phyloP scores from a whole-genome alignment of 2,888 invertebrate genomes.

The Callinectes sapidus region DNA sequence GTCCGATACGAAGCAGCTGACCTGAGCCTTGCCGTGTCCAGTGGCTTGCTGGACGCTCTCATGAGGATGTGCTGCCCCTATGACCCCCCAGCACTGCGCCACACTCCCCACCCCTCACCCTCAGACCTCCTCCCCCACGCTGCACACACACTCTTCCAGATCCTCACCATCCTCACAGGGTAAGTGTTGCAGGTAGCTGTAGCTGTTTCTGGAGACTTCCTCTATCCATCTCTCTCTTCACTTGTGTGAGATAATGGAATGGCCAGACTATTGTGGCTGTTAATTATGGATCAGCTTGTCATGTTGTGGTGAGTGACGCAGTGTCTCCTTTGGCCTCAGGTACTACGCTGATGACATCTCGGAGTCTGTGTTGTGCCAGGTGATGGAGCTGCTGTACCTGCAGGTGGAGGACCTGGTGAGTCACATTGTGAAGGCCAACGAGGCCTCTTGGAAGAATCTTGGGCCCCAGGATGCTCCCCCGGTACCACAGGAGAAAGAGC shows the following conservation, averaged over 20 bases:
- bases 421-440: slow-evolving; percentile 67
- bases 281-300: not conserved
- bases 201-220: not conserved
- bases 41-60: slow-evolving; percentile 78
- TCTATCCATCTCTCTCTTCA: not conserved
- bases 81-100: slow-evolving; percentile 66
- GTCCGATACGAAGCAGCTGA: slow-evolving; percentile 79
- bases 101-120: slow-evolving; percentile 70
- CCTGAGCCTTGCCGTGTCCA: slow-evolving; percentile 79
- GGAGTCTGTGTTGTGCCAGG: slow-evolving; percentile 77
- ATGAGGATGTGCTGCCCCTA: slow-evolving; percentile 75
- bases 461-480: not conserved
- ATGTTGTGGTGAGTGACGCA: not conserved
- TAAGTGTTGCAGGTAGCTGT: slow-evolving; percentile 18
- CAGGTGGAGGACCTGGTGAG: slow-evolving; percentile 76
- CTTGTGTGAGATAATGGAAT: too few species aligned
- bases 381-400: slow-evolving; percentile 79
- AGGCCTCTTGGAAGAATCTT: slow-evolving; percentile 49
- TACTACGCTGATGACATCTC: slow-evolving; percentile 79
- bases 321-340: slow-evolving; percentile 73
- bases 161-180: slow-evolving; percentile 70
- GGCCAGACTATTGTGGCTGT: not conserved
- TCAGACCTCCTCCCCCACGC: slow-evolving; percentile 68
- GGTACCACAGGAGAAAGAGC: slow-evolving; percentile 9
- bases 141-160: slow-evolving; percentile 70